These are phyloP conservation scores for Saccostrea echinata DNA, from an alignment of 1,140 invertebrate species.

Conservation along the genomic window DNA sequence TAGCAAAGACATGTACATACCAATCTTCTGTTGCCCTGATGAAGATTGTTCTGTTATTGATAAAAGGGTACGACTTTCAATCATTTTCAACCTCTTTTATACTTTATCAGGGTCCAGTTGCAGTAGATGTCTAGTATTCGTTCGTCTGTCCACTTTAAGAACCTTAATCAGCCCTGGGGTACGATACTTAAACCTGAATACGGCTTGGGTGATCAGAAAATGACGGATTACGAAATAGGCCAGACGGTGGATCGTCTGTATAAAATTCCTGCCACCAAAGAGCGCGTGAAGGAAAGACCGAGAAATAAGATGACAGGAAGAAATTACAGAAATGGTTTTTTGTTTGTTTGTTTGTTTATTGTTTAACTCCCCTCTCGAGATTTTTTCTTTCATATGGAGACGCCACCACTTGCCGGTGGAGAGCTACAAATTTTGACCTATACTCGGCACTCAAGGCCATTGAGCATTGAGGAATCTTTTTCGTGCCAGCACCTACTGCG, in stretches of 20 bases:
- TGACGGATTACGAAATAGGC: slow-evolving; percentile 77
- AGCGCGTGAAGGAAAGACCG: slow-evolving; percentile 59
- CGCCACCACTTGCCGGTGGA: too few relatives aligned
- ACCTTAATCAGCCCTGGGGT: slow-evolving; percentile 77
- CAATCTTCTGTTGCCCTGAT: too few relatives aligned
- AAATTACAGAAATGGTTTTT: slow-evolving; percentile 68
- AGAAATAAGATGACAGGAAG: slow-evolving; percentile 67
- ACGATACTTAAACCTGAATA: slow-evolving; percentile 78
- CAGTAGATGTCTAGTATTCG: slow-evolving; percentile 65
- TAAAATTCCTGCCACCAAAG: slow-evolving; percentile 60
- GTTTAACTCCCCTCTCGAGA: too few relatives aligned
- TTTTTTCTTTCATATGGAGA: too few relatives aligned
- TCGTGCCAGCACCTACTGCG: too few relatives aligned
- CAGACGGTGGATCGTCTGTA: slow-evolving; percentile 74
- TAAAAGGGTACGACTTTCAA: too few relatives aligned
- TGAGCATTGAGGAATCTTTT: too few relatives aligned
- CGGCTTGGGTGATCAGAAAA: slow-evolving; percentile 77
- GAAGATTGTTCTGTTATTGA: too few relatives aligned
- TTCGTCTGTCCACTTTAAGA: slow-evolving; percentile 73
- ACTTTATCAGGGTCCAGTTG: neutral
- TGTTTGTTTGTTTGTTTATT: too few relatives aligned
- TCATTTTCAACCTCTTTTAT: neutral
- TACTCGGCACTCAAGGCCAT: too few relatives aligned
- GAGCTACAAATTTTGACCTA: too few relatives aligned
- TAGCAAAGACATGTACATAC: too few relatives aligned